Conservation (phyloP, 2,888 invertebrate species). For the Polymixis lichenea region DNA sequence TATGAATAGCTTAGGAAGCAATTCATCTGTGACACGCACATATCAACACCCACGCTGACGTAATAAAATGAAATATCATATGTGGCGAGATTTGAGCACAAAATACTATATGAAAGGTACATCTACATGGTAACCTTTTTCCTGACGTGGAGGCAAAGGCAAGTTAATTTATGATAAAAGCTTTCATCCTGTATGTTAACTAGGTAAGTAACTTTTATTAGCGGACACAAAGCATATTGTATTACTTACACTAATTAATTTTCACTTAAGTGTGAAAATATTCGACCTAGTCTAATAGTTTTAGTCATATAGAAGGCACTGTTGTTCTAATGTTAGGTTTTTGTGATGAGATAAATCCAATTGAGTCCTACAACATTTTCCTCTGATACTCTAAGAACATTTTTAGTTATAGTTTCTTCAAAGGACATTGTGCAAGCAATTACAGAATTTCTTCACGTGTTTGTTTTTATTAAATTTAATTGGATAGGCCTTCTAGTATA, state of each 20-base stretch:
- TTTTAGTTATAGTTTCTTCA: not conserved
- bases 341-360: not conserved
- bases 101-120: slow-evolving; percentile 2
- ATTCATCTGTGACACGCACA: not conserved
- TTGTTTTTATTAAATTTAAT: too few relatives aligned
- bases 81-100: not conserved
- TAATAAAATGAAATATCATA: not conserved
- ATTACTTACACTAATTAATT: slow-evolving; percentile 28
- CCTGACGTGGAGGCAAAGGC: slow-evolving; percentile 22
- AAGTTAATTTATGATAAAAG: slow-evolving; percentile 64
- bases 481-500: too few relatives aligned
- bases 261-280: not conserved
- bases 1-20: not conserved
- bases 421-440: not conserved
- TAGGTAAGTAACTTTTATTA: slow-evolving; percentile 48
- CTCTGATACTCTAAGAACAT: not conserved
- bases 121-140: slow-evolving; percentile 26
- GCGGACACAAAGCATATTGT: slow-evolving; percentile 32
- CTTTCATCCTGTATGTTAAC: slow-evolving; percentile 48
- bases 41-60: not conserved
- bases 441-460: too few relatives aligned
- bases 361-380: not conserved
- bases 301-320: not conserved
- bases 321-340: not conserved
- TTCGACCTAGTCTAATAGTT: not conserved